Evolutionary conservation across 1,140 invertebrate genomes (phyloP), one percentile per base, ranked within the genome.

Genomic region (Brachystomella parvula): DNA sequence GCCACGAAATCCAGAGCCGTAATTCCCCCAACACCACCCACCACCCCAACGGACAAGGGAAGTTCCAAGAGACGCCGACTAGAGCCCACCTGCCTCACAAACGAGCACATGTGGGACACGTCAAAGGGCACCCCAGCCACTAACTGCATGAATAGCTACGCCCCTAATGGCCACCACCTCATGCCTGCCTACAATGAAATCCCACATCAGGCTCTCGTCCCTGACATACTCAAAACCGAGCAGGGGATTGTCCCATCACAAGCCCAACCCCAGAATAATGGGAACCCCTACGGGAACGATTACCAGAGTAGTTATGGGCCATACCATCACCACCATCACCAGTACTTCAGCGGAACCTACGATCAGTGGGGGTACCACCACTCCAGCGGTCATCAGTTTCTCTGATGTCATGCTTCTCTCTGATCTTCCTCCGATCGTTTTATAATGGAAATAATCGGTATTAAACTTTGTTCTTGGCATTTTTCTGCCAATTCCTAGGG

Each of bases 301-400:
- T 53, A 53, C 24, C 49, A 9, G 24, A 53, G 49, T 24, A 26
- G 21, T 24, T 53, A 53, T 26, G 9, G 12, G 12, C 32, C 32
- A 3, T 29, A 62, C 44, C 60, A 62, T 62, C 60, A 62, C 31
- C 57, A 59, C 30, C 57, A 59, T 59, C 60, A 62, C 28, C 60
- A 62, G 35, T 62, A 62, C 28, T 62, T 62, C 26, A 29, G 31
- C 29, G 60, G 60, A 29, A 62, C 26, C 44, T 62, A 62, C 24
- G 60, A 62, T 44, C 60, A 62, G 24, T 62, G 60, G 60, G 60
- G 60, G 15, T 62, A 62, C 24, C 60, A 62, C 28, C 60, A 62
- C 30, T 21, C n/a, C 3, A 12, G 33, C 29, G 60, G 60, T 3
- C 9, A n/a, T 44, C n/a, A n/a, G n/a, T n/a, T n/a, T n/a, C n/a